Evolutionary conservation across 2,888 invertebrate genomes (phyloP).

Genomic region (Drosophila vallismaia): DNA sequence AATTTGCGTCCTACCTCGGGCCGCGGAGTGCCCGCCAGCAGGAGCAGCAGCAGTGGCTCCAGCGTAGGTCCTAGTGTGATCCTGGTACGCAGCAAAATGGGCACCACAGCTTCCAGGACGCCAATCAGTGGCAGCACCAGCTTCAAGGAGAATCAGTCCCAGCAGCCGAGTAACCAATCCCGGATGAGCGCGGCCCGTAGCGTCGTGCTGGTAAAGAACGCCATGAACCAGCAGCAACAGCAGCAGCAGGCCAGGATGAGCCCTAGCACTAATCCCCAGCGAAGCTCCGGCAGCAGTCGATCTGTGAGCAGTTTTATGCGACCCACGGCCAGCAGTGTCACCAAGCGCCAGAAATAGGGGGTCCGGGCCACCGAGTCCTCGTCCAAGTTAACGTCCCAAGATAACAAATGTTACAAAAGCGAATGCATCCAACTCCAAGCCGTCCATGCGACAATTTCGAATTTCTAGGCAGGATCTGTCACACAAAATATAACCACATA

Average conservation of each 20-base stretch:
- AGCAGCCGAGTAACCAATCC: constrained; percentile 48
- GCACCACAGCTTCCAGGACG: constrained; percentile 35
- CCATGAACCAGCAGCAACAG: constrained; percentile 66
- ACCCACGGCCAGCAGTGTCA: constrained; percentile 93
- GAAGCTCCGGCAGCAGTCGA: constrained; percentile 61
- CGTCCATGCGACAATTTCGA: constrained; percentile 72
- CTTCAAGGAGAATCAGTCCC: constrained; percentile 84
- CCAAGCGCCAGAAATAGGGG: constrained; percentile 85
- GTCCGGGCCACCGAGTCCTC: constrained; percentile 7
- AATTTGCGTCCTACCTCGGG: constrained; percentile 80
- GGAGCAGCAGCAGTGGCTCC: constrained; percentile 86
- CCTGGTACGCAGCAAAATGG: constrained; percentile 67
- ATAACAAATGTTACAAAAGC: constrained; percentile 65
- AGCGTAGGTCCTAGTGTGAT: constrained; percentile 85
- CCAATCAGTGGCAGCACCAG: constrained; percentile 81
- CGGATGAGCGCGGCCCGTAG: constrained; percentile 73
- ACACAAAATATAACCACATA: constrained; percentile 40
- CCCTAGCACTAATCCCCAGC: constrained; percentile 41
- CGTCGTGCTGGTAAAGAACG: constrained; percentile 78
- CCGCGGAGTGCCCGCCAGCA: constrained; percentile 85
- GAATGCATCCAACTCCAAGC: constrained; percentile 62
- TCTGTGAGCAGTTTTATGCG: constrained; percentile 90
- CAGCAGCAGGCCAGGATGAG: constrained; percentile 40
- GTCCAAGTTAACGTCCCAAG: constrained; percentile 65
- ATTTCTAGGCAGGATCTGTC: constrained; percentile 73